Conservation (phyloP, 2,113 vertebrate species). For the Hoplias malabaricus region DNA sequence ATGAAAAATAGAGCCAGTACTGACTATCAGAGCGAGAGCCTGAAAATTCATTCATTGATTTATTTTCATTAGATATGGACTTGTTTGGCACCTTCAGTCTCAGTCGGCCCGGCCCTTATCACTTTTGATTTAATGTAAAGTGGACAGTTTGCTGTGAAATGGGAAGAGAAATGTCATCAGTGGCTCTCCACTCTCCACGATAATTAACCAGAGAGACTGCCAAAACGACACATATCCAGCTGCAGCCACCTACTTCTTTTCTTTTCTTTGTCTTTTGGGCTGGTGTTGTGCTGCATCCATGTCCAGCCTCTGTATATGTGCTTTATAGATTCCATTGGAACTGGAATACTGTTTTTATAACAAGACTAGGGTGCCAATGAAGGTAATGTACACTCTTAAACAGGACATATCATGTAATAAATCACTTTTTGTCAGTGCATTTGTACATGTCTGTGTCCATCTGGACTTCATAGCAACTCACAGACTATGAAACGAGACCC, state of each 20-base stretch:
- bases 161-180: conserved; percentile 24
- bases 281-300: background rate
- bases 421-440: too few relatives aligned
- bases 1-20: background rate
- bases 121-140: conserved; percentile 35
- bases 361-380: too few relatives aligned
- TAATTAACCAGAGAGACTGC: conserved; percentile 9
- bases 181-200: background rate
- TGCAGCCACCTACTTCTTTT: background rate
- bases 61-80: conserved; percentile 39
- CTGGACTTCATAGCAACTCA: too few relatives aligned
- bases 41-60: conserved; percentile 35
- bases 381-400: too few relatives aligned
- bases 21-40: conserved; percentile 14
- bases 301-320: background rate
- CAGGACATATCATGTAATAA: too few relatives aligned
- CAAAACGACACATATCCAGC: background rate
- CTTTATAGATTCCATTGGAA: background rate
- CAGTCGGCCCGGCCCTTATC: background rate
- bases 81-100: conserved; percentile 11
- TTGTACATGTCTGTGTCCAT: too few relatives aligned
- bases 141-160: background rate
- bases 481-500: too few relatives aligned
- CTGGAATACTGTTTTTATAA: too few relatives aligned
- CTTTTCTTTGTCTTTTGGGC: background rate